Evolutionary conservation across 2,113 vertebrate species (phyloP).

Genomic region (Trachemys scripta): DNA sequence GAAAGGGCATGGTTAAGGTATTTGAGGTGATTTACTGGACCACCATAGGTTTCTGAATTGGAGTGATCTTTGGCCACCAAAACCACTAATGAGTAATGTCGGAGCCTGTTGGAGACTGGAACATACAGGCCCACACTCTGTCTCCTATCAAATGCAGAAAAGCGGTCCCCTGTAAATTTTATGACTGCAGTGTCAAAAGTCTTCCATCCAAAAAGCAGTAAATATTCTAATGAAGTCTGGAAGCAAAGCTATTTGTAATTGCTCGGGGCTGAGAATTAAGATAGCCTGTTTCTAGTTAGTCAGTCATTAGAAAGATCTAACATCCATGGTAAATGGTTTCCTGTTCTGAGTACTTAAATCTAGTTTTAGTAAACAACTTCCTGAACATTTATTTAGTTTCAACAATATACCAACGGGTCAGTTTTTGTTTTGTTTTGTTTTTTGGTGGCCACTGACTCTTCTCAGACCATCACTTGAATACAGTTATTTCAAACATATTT

Average conservation of each 20-base stretch:
- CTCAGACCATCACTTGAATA: background rate
- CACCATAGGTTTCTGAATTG: constrained; percentile 63
- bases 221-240: constrained; percentile 95
- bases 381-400: constrained; percentile 90
- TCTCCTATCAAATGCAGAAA: constrained; percentile 81
- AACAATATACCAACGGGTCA: constrained; percentile 45
- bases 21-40: constrained; percentile 48
- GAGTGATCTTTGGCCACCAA: constrained; percentile 58
- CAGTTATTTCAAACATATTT: background rate
- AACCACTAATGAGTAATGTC: constrained; percentile 73
- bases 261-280: constrained; percentile 93
- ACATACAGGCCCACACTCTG: constrained; percentile 80
- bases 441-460: constrained; percentile 8
- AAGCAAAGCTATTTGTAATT: constrained; percentile 91
- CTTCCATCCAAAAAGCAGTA: constrained; percentile 93
- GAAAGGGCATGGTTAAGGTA: background rate
- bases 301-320: constrained; percentile 99
- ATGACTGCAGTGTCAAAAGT: constrained; percentile 93
- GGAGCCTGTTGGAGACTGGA: constrained; percentile 70
- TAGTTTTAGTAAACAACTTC: constrained; percentile 96
- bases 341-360: constrained; percentile 97
- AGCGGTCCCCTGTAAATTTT: constrained; percentile 91
- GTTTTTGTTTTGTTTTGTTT: background rate
- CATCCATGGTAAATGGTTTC: constrained; percentile 94
- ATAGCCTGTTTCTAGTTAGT: constrained; percentile 98